A percentile compares a stretch with the other conserved stretches of the same genome.
phyloP scores from a whole-genome alignment of 2,888 invertebrate genomes.

The Acanthoscelides obtectus region DNA sequence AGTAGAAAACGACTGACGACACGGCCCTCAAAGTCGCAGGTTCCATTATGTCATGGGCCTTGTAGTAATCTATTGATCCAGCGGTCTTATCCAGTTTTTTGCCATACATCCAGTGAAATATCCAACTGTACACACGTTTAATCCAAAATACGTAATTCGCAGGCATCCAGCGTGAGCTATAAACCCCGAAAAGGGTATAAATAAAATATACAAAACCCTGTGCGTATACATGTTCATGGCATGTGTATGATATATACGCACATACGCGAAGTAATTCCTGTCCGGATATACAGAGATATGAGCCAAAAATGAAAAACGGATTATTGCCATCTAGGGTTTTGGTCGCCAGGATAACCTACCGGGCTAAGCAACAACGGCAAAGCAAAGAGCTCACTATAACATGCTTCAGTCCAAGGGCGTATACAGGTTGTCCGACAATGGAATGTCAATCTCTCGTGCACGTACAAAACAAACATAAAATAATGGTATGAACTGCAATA shows the following conservation, averaged over 20 bases:
- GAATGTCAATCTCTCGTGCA: too few relatives aligned
- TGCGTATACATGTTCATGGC: neutral
- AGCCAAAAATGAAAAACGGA: neutral
- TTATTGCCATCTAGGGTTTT: neutral
- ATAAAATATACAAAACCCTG: neutral
- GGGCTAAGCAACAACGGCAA: too few relatives aligned
- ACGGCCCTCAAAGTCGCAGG: too few relatives aligned
- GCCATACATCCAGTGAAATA: neutral
- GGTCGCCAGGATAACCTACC: too few relatives aligned
- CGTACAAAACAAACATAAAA: too few relatives aligned
- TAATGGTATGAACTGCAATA: too few relatives aligned
- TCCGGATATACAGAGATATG: neutral
- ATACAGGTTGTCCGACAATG: too few relatives aligned
- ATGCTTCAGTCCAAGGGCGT: too few relatives aligned
- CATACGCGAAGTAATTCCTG: neutral
- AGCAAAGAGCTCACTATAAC: too few relatives aligned
- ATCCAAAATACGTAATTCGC: neutral
- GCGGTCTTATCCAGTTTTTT: neutral
- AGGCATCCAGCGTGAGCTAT: neutral
- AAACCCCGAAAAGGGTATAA: neutral
- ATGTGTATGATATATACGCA: neutral
- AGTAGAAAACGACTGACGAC: too few relatives aligned
- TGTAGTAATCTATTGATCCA: neutral
- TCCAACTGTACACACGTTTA: neutral
- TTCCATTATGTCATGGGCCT: too few relatives aligned